A percentile compares a stretch with the other conserved stretches of the same genome.
These are phyloP conservation scores for Subanguina moxae DNA, from an alignment of 1,140 invertebrate species.

Conservation along the genomic window DNA sequence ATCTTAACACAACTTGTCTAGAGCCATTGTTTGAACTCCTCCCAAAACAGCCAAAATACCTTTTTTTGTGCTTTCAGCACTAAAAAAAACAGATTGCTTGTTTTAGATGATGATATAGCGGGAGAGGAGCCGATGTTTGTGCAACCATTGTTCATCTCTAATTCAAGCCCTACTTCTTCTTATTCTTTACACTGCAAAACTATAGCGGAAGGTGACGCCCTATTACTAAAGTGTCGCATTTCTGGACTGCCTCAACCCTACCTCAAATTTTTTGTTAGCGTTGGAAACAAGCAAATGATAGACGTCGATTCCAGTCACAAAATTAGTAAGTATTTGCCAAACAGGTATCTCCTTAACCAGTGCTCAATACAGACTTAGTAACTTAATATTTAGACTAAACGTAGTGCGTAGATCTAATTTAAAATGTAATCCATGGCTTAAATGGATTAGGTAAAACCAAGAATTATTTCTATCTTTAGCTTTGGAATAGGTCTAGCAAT, in stretches of 20 bases:
- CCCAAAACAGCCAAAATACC: no score
- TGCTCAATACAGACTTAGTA: not conserved
- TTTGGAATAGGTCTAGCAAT: no score
- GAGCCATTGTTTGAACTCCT: no score
- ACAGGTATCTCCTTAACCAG: no score
- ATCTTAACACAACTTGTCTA: no score
- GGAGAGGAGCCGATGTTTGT: not conserved
- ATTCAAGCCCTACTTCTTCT: not conserved
- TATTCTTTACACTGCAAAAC: slow-evolving; percentile 4
- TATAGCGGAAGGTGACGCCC: not conserved
- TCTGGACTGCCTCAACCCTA: not conserved
- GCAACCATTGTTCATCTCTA: not conserved
- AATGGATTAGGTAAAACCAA: no score
- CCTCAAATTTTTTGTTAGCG: not conserved
- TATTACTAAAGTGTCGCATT: not conserved
- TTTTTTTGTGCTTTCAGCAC: no score
- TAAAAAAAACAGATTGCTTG: no score
- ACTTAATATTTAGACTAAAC: not conserved
- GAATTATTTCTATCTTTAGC: no score
- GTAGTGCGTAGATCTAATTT: no score
- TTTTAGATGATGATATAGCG: slow-evolving; percentile 4
- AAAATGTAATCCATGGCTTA: no score
- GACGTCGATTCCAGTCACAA: not conserved
- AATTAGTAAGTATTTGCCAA: slow-evolving; percentile 2
- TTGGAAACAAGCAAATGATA: not conserved